Base-by-base conservation (phyloP, 2,888 invertebrate species). In the Gibbula magus region DNA sequence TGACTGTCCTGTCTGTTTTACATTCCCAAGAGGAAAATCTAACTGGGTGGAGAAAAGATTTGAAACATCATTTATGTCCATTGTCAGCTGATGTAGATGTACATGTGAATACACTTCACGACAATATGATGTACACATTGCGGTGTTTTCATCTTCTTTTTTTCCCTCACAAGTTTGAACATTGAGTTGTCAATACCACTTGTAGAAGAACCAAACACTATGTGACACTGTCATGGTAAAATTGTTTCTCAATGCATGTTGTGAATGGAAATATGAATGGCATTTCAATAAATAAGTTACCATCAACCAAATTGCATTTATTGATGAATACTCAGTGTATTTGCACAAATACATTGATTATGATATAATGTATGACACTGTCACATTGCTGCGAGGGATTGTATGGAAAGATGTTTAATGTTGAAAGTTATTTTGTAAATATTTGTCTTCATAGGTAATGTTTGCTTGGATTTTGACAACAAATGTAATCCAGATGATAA, bases 1-100 rank as follows among this genome's bases (percentile, higher is more conserved):
- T 70, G 56, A 56, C n/a, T 39, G 45, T 13, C 35, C 20, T 70
- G 32, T 32, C 29, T 70, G 70, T 70, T 70, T 35, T 29, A 70
- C 70, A 70, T 70, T 70, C 70, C 70, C 35, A 10, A 35, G 70
- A 70, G 70, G 70, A 70, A 66, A 35, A 32, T 20, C 70, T 35
- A 35, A 70, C 18, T 22, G 56, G n/a, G 25, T 56, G 56, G 56
- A 25, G 56, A 56, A 56, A 56, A 22, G 45, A 1, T 45, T 45
- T 10, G 45, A 45, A 45, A 45, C 45, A 45, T 45, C 45, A 45
- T 4, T 45, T 10, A 45, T 45, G 45, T 10, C 13, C 45, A 45
- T 10, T 45, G 45, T 10, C 45, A 45, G 45, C 45, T 13, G 45
- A 10, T 45, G 45, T 45, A 45, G 45, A 13, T 45, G 45, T 45